A percentile compares a stretch with the other conserved stretches of the same genome.
phyloP scores from a whole-genome alignment of 1,140 invertebrate species.

The Wiebesia pumilae region DNA sequence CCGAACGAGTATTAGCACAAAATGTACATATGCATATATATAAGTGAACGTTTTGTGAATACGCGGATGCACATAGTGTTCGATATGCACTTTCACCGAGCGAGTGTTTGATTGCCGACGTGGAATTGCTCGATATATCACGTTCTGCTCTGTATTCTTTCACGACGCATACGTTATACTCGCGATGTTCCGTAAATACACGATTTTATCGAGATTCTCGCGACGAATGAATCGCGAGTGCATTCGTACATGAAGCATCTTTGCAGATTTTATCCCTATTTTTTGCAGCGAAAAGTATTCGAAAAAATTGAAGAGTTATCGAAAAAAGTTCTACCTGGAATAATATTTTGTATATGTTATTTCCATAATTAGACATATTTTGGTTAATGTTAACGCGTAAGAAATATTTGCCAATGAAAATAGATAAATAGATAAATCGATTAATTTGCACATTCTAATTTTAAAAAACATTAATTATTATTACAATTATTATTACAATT shows the following conservation, averaged over 20 bases:
- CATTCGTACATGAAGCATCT: neutral
- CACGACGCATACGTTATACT: conserved; percentile 3
- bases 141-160: conserved; percentile 31
- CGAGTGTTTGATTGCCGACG: conserved; percentile 9
- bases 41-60: neutral
- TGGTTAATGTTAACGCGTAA: too few species aligned
- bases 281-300: neutral
- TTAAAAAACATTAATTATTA: too few species aligned
- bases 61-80: neutral
- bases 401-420: too few species aligned
- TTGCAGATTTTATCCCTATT: neutral
- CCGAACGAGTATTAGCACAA: neutral
- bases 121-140: conserved; percentile 16
- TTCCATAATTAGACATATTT: too few species aligned
- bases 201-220: conserved; percentile 1
- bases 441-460: too few species aligned
- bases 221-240: neutral
- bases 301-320: too few species aligned
- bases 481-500: too few species aligned
- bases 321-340: too few species aligned
- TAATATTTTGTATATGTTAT: too few species aligned
- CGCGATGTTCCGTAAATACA: neutral
- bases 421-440: too few species aligned
- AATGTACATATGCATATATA: too few species aligned
- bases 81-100: conserved; percentile 33